These are phyloP conservation scores for Harpagoxenus sublaevis DNA, from an alignment of 2,888 invertebrate species.

Conservation along the genomic window DNA sequence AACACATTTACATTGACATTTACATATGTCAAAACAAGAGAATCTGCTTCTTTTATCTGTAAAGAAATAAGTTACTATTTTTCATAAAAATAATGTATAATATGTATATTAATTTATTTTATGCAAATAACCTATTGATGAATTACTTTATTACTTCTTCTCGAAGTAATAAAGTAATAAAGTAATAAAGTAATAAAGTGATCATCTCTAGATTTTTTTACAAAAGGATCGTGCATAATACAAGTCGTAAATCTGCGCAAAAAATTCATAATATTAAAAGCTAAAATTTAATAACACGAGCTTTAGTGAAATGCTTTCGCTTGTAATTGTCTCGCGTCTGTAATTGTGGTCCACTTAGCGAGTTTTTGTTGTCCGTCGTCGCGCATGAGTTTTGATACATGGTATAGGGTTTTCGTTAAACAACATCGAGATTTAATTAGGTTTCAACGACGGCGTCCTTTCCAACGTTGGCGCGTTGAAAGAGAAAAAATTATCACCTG, in stretches of 20 bases:
- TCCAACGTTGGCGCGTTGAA: background rate
- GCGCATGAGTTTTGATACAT: conserved; percentile 17
- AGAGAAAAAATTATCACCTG: background rate
- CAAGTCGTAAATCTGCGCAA: background rate
- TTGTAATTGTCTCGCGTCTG: conserved; percentile 23
- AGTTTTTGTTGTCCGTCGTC: conserved; percentile 30
- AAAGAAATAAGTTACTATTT: background rate
- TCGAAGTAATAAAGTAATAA: background rate
- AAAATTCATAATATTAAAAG: conserved; percentile 18
- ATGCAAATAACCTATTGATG: background rate
- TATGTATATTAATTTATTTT: conserved; percentile 1
- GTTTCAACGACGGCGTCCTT: background rate
- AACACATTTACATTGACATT: background rate
- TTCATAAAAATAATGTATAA: background rate
- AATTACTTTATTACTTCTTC: background rate
- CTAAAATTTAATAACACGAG: conserved; percentile 45
- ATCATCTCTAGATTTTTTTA: background rate
- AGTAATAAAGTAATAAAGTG: background rate
- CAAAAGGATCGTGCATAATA: background rate
- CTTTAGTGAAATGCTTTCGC: conserved; percentile 34
- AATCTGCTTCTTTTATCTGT: background rate
- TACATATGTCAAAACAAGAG: background rate
- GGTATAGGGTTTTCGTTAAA: conserved; percentile 26
- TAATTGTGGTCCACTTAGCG: conserved; percentile 39
- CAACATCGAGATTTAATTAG: conserved; percentile 50